phyloP scores from a whole-genome alignment of 2,113 vertebrate species.

The Willisornis vidua region DNA sequence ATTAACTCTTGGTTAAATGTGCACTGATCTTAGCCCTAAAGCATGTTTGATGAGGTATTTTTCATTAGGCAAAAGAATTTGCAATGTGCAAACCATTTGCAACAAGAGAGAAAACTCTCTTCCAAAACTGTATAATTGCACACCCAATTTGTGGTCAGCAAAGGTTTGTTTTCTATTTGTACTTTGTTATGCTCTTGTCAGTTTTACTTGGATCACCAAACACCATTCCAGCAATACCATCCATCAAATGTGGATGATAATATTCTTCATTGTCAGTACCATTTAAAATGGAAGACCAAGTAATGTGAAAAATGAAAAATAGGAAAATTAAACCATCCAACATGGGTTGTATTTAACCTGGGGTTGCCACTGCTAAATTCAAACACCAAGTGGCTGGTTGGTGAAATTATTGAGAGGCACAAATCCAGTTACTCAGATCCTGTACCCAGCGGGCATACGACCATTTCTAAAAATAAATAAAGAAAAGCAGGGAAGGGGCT shows the following conservation, averaged over 20 bases:
- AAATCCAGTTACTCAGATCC: background rate
- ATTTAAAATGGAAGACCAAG: background rate
- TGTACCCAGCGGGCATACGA: background rate
- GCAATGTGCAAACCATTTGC: background rate
- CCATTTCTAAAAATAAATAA: background rate
- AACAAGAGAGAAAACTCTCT: background rate
- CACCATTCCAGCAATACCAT: background rate
- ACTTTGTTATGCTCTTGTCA: background rate
- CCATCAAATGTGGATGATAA: background rate
- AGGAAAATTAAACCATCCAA: background rate
- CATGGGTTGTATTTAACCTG: background rate
- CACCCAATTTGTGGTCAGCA: background rate
- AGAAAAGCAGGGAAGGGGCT: background rate
- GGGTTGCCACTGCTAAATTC: background rate
- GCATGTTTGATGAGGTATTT: background rate
- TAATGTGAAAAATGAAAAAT: background rate
- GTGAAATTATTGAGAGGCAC: background rate
- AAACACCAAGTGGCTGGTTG: background rate
- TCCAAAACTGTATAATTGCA: background rate
- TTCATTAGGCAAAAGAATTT: background rate
- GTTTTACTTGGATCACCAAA: background rate
- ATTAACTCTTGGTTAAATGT: constrained; percentile 36
- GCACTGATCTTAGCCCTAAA: constrained; percentile 5
- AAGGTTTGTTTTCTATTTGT: background rate
- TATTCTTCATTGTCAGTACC: background rate